phyloP scores from a whole-genome alignment of 2,888 invertebrate genomes.

The Eupsilia transversa region DNA sequence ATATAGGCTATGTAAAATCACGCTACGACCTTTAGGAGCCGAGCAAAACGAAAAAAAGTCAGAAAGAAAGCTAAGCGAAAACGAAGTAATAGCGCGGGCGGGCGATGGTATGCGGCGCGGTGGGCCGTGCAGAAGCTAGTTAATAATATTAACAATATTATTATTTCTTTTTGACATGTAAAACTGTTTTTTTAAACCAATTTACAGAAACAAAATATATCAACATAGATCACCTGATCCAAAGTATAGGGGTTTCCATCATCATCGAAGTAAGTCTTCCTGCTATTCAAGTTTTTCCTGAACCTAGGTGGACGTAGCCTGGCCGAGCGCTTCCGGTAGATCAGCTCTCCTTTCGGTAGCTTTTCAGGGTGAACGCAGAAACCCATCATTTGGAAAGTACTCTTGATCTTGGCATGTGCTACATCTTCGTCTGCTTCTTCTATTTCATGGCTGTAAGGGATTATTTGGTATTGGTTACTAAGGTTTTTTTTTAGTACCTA shows the following conservation, averaged over 20 bases:
- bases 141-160: no score
- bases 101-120: no score
- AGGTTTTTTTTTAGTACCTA: not conserved
- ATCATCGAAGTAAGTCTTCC: slow-evolving; percentile 92
- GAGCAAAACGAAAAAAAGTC: no score
- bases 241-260: slow-evolving; percentile 90
- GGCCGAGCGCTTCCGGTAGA: slow-evolving; percentile 92
- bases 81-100: no score
- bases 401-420: slow-evolving; percentile 90
- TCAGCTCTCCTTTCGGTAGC: slow-evolving; percentile 90
- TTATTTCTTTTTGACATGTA: not conserved
- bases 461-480: slow-evolving; percentile 2
- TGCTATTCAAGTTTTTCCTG: slow-evolving; percentile 81
- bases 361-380: slow-evolving; percentile 80
- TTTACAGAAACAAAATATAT: not conserved
- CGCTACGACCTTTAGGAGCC: no score
- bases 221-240: slow-evolving; percentile 74
- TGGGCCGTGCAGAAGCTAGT: no score
- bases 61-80: no score
- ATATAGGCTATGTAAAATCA: no score
- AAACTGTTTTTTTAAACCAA: not conserved
- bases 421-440: slow-evolving; percentile 83
- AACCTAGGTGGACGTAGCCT: slow-evolving; percentile 88
- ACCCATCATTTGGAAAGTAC: slow-evolving; percentile 92
- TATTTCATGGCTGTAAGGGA: slow-evolving; percentile 88